Base-by-base conservation (phyloP, 2,113 vertebrate genomes). In the Hydropotes inermis region DNA sequence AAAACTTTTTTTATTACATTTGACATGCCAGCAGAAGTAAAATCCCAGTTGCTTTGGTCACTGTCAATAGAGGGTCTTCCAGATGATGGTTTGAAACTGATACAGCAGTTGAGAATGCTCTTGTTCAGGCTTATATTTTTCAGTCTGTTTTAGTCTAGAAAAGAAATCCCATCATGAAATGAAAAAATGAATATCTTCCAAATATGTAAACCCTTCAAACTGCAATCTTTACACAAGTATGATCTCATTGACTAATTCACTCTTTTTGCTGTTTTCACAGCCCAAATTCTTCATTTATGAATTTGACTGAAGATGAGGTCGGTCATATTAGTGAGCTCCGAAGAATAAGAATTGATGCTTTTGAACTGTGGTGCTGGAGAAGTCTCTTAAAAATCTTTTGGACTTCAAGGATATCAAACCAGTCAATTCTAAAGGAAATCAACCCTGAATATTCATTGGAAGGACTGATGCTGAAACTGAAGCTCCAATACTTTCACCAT, bases 281-380 rank as follows among this genome's bases (percentile, higher is more conserved):
- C 21, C n/a, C 74, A 28, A 52, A 83, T 52, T 74, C 67, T 88
- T 76, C 28, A 52, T 28, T 88, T 52, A 7, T 74, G 90, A 89
- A 17, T 25, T 30, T 33, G 19, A 45, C 39, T 11, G 39, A 87
- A 95, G 55, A n/a, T 50, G 45, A 84, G 21, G 21, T 83, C 15
- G 21, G 21, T 83, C 15, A 21, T 43, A 30, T 87, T 92, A 61
- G 61, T 67, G n/a, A 70, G n/a, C 0, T 1, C n/a, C 0, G 0
- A 70, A 36, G 64, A 70, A 36, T 36, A 70, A 36, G 64, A 70
- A 36, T 36, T 70, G n/a, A 36, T 36, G 2, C 1, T 6, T 36
- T 70, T 23, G n/a, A 36, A 70, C 61, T n/a, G 61, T n/a, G 61
- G 61, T n/a, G 33, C 5, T 36, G n/a, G 64, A 21, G 8, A 70